A percentile compares a stretch with the other conserved stretches of the same genome.
Conservation (phyloP, 2,797 vertebrate species). For the Semotilus atromaculatus region DNA sequence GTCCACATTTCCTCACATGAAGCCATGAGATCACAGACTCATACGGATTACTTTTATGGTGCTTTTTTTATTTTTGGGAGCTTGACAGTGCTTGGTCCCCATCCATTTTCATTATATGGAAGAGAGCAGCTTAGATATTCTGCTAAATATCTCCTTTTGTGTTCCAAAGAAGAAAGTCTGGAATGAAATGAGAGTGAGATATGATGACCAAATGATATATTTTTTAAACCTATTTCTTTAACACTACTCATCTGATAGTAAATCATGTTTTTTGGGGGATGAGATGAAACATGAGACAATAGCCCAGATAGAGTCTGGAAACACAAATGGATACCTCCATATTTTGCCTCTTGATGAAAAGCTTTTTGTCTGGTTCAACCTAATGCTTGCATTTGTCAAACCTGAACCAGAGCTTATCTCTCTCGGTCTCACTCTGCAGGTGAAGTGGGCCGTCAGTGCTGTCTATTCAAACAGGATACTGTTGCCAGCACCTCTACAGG, state of each 20-base stretch:
- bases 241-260: background rate
- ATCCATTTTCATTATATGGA: background rate
- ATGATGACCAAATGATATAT: too few relatives aligned
- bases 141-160: background rate
- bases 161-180: background rate
- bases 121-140: background rate
- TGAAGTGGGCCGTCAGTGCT: conserved; percentile 17
- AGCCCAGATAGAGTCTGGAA: background rate
- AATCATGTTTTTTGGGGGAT: background rate
- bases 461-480: conserved; percentile 67
- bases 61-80: background rate
- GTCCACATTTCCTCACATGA: background rate
- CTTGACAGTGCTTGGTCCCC: background rate
- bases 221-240: background rate
- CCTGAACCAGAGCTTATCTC: background rate
- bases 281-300: background rate
- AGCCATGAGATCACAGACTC: background rate
- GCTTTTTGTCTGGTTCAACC: background rate
- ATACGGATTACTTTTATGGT: background rate
- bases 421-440: conserved; percentile 14
- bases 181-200: background rate
- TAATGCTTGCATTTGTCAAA: background rate
- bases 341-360: conserved; percentile 16
- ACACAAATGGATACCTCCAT: background rate
- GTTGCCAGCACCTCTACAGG: conserved; percentile 59